Conservation (phyloP, 2,797 vertebrate species). For the Podarcis lilfordi region DNA sequence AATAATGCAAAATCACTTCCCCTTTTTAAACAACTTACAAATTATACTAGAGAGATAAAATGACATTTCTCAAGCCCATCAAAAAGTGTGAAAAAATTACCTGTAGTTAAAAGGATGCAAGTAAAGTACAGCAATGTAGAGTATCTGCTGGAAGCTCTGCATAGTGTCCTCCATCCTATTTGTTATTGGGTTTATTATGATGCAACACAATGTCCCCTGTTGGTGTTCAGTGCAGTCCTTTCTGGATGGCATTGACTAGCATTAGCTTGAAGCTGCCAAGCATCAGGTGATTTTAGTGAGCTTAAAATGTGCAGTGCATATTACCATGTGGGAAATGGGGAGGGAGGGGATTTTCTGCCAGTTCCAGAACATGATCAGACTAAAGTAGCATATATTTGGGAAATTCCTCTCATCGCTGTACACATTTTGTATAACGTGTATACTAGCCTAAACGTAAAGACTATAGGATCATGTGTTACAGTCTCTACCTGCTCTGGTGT, state of each 20-base stretch:
- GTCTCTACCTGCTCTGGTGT: not conserved
- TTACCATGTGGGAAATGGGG: not conserved
- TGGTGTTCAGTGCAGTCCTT: slow-evolving; percentile 48
- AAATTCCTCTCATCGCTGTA: not conserved
- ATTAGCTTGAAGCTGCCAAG: slow-evolving; percentile 45
- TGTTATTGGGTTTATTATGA: slow-evolving; percentile 36
- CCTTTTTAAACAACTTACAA: not conserved
- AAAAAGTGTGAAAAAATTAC: slow-evolving; percentile 48
- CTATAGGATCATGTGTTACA: not conserved
- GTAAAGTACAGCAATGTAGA: not conserved
- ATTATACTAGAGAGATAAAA: rapidly evolving
- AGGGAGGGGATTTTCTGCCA: not conserved
- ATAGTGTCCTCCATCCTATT: not conserved
- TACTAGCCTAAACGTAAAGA: not conserved
- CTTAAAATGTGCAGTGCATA: slow-evolving; percentile 35
- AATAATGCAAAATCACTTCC: not conserved
- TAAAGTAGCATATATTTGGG: not conserved
- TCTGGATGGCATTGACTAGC: slow-evolving; percentile 57
- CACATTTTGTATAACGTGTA: not conserved
- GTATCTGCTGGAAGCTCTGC: slow-evolving; percentile 3
- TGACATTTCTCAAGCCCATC: rapidly evolving
- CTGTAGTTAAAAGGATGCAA: slow-evolving; percentile 39
- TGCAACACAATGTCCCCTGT: not conserved
- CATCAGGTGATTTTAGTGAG: slow-evolving; percentile 57
- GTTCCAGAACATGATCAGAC: not conserved